These are phyloP conservation scores for Haplotaxodon microlepis DNA, from an alignment of 2,113 vertebrate species.

Conservation along the genomic window DNA sequence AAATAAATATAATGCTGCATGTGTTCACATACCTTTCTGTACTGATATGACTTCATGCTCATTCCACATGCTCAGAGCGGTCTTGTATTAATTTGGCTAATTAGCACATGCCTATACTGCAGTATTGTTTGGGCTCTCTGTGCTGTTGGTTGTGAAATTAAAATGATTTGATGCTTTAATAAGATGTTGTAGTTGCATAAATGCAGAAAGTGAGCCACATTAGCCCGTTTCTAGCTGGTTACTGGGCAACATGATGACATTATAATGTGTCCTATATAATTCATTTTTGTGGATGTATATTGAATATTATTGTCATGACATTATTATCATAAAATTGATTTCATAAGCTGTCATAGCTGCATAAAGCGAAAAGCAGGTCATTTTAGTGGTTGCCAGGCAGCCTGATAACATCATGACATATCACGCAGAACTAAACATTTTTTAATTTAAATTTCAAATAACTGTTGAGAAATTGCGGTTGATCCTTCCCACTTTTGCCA, in stretches of 20 bases:
- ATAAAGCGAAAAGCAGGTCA: accelerated
- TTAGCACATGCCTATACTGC: neutral
- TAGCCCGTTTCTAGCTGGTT: neutral
- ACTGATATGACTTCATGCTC: neutral
- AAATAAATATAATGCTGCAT: neutral
- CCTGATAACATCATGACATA: neutral
- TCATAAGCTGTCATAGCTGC: neutral
- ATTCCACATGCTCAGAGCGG: neutral
- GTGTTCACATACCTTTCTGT: neutral
- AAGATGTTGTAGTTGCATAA: neutral
- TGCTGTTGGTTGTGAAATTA: neutral
- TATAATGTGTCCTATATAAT: neutral
- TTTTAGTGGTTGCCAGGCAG: neutral
- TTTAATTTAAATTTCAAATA: neutral
- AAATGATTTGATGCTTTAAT: neutral
- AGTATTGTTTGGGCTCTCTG: neutral
- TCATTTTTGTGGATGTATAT: neutral
- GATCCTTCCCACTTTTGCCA: neutral
- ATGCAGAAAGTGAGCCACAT: neutral
- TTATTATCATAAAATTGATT: neutral
- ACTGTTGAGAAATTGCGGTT: accelerated
- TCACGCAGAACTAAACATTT: neutral
- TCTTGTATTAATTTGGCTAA: neutral
- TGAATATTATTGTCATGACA: neutral
- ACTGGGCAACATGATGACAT: neutral